Conservation (phyloP, 2,888 invertebrate species). For the Euspilapteryx auroguttella region DNA sequence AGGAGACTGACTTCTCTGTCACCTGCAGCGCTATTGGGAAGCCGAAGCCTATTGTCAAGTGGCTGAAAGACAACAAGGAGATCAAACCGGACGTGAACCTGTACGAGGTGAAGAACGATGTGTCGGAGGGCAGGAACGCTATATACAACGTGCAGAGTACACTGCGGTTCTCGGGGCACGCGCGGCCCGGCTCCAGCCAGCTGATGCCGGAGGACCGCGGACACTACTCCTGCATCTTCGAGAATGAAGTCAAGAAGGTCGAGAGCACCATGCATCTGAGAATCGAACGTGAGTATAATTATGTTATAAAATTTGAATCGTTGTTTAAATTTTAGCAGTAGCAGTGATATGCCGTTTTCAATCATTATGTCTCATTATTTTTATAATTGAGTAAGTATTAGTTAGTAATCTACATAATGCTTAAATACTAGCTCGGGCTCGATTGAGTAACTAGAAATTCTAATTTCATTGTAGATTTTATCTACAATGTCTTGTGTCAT, state of each 20-base stretch:
- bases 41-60: slow-evolving; percentile 80
- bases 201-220: slow-evolving; percentile 84
- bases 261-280: slow-evolving; percentile 89
- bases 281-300: slow-evolving; percentile 76
- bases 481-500: too few species aligned
- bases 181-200: slow-evolving; percentile 75
- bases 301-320: too few species aligned
- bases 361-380: too few species aligned
- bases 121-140: slow-evolving; percentile 75
- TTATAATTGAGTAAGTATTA: too few species aligned
- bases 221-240: slow-evolving; percentile 83
- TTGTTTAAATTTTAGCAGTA: too few species aligned
- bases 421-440: too few species aligned
- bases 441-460: too few species aligned
- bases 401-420: too few species aligned
- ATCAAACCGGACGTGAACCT: slow-evolving; percentile 75
- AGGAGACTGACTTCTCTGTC: slow-evolving; percentile 77
- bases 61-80: slow-evolving; percentile 85
- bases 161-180: slow-evolving; percentile 77
- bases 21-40: slow-evolving; percentile 88
- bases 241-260: slow-evolving; percentile 85
- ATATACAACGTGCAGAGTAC: slow-evolving; percentile 84
- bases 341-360: too few species aligned
- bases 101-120: slow-evolving; percentile 80
- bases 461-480: too few species aligned